Conservation (phyloP, 2,797 vertebrate genomes). For the Dicrostonyx torquatus region DNA sequence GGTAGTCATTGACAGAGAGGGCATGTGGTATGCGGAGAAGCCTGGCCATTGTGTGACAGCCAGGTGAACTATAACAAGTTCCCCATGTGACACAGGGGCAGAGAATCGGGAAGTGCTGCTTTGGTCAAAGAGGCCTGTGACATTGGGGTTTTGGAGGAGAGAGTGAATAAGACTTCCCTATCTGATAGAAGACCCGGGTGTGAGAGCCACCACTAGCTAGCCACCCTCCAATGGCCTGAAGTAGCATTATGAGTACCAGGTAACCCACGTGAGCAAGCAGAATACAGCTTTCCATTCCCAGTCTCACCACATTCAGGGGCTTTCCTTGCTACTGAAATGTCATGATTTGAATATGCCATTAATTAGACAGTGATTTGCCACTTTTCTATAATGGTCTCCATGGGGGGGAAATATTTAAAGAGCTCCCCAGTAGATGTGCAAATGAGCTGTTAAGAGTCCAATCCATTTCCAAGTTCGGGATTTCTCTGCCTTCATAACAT, state of each 20-base stretch:
- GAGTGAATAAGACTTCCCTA: not conserved
- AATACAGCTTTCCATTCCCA: not conserved
- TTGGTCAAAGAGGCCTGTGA: not conserved
- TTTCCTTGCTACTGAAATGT: not conserved
- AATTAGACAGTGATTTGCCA: slow-evolving; percentile 28
- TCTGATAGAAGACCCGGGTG: not conserved
- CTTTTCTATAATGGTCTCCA: not conserved
- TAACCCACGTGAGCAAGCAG: not conserved
- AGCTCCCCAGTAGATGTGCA: slow-evolving; percentile 31
- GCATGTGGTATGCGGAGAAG: not conserved
- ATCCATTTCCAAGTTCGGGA: not conserved
- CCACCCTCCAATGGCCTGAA: not conserved
- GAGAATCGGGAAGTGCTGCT: not conserved
- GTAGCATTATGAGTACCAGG: not conserved
- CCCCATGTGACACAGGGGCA: not conserved
- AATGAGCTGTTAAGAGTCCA: not conserved
- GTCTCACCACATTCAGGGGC: not conserved
- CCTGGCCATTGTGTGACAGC: not conserved
- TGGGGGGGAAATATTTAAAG: slow-evolving; percentile 37
- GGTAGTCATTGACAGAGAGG: accelerated
- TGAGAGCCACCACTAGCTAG: accelerated
- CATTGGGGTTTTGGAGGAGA: not conserved
- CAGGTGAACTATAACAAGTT: not conserved
- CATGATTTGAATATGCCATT: slow-evolving; percentile 10
- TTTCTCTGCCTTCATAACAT: not conserved